Percentiles rank a stretch among this genome's conserved stretches.
These are phyloP conservation scores for Pantala flavescens DNA, from an alignment of 1,140 invertebrate genomes.

Conservation along the genomic window DNA sequence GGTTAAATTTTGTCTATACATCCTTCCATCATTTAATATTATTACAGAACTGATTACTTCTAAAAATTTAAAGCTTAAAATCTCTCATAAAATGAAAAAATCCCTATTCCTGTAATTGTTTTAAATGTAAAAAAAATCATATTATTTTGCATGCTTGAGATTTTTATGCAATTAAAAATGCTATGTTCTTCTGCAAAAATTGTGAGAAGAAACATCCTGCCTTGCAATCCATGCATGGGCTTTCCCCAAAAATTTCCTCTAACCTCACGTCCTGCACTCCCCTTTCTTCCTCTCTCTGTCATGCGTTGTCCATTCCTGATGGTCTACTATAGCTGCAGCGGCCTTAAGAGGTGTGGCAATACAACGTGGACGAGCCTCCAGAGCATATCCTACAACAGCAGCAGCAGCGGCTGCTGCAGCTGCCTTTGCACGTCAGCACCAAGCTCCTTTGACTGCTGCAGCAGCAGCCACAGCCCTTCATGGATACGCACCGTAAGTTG, in stretches of 20 bases:
- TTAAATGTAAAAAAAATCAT: too few species aligned
- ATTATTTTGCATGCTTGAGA: too few species aligned
- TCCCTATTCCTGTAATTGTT: too few species aligned
- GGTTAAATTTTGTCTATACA: too few species aligned
- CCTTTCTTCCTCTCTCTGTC: constrained; percentile 25
- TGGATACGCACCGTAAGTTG: constrained; percentile 74
- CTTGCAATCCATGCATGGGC: constrained; percentile 7
- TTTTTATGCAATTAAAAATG: too few species aligned
- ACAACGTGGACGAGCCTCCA: constrained; percentile 51
- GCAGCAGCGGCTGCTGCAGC: constrained; percentile 45
- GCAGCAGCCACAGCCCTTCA: constrained; percentile 59
- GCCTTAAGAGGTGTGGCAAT: constrained; percentile 55
- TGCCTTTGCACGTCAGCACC: constrained; percentile 55
- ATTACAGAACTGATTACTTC: too few species aligned
- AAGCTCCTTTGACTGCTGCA: constrained; percentile 53
- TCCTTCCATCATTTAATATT: too few species aligned
- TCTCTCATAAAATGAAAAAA: too few species aligned
- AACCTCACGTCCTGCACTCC: constrained; percentile 39
- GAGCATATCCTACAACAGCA: constrained; percentile 58
- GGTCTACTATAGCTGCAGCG: constrained; percentile 44
- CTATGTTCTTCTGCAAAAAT: not conserved
- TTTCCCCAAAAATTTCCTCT: constrained; percentile 25
- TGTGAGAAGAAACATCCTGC: not conserved
- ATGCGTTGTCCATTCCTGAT: constrained; percentile 26
- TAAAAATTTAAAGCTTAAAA: too few species aligned